Evolutionary conservation across 2,797 vertebrate species (phyloP), one percentile per base, ranked within the genome.

Genomic region (Sphaeramia orbicularis): DNA sequence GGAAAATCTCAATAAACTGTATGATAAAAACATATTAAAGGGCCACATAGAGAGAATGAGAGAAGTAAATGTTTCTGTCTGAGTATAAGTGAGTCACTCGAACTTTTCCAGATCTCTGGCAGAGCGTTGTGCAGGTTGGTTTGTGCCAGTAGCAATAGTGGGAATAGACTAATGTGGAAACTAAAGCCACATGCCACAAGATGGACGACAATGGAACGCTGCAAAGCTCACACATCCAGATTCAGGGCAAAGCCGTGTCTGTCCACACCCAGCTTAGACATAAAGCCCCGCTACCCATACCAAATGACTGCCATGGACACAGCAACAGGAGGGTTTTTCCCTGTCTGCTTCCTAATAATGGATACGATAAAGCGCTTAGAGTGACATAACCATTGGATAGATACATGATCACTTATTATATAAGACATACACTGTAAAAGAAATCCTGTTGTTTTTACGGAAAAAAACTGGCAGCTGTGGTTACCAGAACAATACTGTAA

Each of bases 21-120:
- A 57, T 42, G 63, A 71, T 76, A 71, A 78, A 86, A 80, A 82
- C 35, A 42, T 60, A 82, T 68, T 74, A 65, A 73, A 81, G 40
- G 64, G 61, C 60, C 57, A 76, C 81, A 89, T 82, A 83, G 78
- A 87, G 83, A 70, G 63, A 81, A 74, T 65, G 67, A 81, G 70
- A 69, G 70, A 67, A 57, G 75, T 78, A 76, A 86, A 86, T 81
- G 82, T 87, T 89, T 81, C 84, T 89, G 91, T 82, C 88, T 90
- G 82, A 83, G 84, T 71, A 71, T 7, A 70, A 76, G 89, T 94
- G 91, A 94, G 88, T 93, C 93, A 94, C 91, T 88, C 81, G 78
- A 85, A 92, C 90, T 93, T 95, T 94, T 94, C 94, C 94, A 95
- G 92, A 94, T 94, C 91, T 94, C 86, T 94, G 91, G 91, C 90